These are phyloP conservation scores for Cepaea nemoralis DNA, from an alignment of 1,140 invertebrate species.

Conservation along the genomic window DNA sequence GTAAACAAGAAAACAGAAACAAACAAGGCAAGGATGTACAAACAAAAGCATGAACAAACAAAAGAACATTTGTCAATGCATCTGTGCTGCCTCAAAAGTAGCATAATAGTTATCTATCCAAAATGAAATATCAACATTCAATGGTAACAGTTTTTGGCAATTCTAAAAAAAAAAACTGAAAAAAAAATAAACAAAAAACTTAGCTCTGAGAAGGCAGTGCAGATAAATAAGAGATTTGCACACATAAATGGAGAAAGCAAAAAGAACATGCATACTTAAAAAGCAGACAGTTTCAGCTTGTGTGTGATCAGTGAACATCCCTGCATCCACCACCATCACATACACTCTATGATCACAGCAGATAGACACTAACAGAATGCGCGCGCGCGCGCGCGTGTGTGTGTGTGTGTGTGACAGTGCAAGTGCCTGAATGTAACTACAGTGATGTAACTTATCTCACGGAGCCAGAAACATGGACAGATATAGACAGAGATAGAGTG, in stretches of 20 bases:
- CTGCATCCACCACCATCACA: too few species aligned
- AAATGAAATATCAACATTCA: background rate
- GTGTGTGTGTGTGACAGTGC: too few species aligned
- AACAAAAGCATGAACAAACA: background rate
- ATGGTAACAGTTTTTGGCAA: background rate
- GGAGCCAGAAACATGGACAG: too few species aligned
- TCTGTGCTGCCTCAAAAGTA: background rate
- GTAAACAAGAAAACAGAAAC: too few species aligned
- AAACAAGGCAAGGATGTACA: background rate
- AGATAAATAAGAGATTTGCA: background rate
- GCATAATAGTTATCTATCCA: background rate
- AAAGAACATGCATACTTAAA: background rate
- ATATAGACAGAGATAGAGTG: background rate
- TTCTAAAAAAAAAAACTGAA: too few species aligned
- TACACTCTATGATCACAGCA: too few species aligned
- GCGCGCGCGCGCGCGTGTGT: too few species aligned
- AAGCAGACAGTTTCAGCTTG: background rate
- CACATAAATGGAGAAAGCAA: background rate
- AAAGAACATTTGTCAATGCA: background rate
- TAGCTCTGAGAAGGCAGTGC: background rate
- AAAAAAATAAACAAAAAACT: background rate
- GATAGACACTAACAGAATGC: too few species aligned
- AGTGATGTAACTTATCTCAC: too few species aligned
- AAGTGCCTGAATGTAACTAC: too few species aligned
- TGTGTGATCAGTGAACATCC: background rate